Conservation (phyloP, 2,113 vertebrate genomes). For the Petromus typicus region DNA sequence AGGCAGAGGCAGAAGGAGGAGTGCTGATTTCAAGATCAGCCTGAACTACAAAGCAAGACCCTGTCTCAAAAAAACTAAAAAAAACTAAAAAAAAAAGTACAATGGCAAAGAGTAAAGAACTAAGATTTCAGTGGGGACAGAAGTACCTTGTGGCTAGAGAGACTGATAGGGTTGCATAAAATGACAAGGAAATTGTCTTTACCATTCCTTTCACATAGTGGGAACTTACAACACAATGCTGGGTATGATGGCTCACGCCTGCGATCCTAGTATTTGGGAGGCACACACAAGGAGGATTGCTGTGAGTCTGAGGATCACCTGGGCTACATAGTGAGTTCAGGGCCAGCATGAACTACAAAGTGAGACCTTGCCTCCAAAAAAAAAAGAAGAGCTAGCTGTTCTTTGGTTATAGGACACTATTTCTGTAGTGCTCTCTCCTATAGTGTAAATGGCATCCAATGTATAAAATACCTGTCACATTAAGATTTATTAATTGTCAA, state of each 20-base stretch:
- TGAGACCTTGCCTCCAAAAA: not conserved
- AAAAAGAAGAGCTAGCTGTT: conserved; percentile 24
- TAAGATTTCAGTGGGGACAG: not conserved
- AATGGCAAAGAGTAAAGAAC: conserved; percentile 36
- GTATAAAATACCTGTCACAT: not conserved
- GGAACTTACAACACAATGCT: not conserved
- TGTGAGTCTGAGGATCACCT: no score
- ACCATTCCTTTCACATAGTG: not conserved
- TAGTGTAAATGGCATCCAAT: conserved; percentile 17
- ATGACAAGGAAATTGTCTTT: not conserved
- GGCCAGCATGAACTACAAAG: no score
- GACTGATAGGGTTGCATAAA: not conserved
- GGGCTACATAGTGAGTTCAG: no score
- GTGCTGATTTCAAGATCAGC: no score
- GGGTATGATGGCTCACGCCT: no score
- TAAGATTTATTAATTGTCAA: conserved; percentile 5
- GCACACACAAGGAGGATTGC: no score
- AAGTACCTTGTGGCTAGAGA: not conserved
- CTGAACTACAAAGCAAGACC: no score
- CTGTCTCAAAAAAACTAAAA: no score
- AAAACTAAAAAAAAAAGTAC: no score
- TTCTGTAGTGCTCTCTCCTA: not conserved
- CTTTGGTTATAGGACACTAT: not conserved
- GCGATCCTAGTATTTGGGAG: no score
- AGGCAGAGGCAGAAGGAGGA: no score